Conservation (phyloP, 2,888 invertebrate genomes). For the Cabera pusaria region DNA sequence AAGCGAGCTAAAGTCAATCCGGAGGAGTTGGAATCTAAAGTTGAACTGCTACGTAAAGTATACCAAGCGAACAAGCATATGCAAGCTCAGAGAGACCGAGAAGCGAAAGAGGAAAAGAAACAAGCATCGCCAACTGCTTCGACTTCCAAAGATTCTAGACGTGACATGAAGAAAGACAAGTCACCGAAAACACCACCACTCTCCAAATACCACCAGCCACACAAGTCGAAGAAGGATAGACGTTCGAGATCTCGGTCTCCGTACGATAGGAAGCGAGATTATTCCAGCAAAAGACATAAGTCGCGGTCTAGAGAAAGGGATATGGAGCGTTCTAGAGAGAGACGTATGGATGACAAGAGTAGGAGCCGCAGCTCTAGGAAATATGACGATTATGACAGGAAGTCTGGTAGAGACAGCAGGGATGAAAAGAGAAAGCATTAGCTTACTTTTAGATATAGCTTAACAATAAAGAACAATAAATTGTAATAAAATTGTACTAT, state of each 20-base stretch:
- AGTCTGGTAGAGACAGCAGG: slow-evolving; percentile 64
- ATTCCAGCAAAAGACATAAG: slow-evolving; percentile 72
- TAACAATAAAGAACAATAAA: too few species aligned
- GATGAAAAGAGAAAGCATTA: slow-evolving; percentile 51
- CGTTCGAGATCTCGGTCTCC: slow-evolving; percentile 76
- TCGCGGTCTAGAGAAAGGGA: slow-evolving; percentile 75
- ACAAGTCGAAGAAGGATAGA: slow-evolving; percentile 72
- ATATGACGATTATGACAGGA: slow-evolving; percentile 77
- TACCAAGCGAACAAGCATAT: slow-evolving; percentile 76
- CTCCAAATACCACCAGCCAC: slow-evolving; percentile 69
- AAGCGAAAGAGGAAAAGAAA: slow-evolving; percentile 67
- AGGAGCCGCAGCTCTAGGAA: slow-evolving; percentile 63
- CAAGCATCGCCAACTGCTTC: slow-evolving; percentile 70
- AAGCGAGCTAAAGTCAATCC: slow-evolving; percentile 89
- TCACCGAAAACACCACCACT: slow-evolving; percentile 78
- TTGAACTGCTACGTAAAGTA: slow-evolving; percentile 63
- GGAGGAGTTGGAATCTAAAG: slow-evolving; percentile 71
- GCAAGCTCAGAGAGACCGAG: slow-evolving; percentile 66
- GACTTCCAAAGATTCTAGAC: slow-evolving; percentile 69
- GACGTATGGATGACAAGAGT: slow-evolving; percentile 66
- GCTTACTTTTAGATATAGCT: too few species aligned
- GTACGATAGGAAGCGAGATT: slow-evolving; percentile 75
- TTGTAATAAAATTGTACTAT: neutral
- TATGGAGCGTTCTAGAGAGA: slow-evolving; percentile 63
- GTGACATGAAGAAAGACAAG: slow-evolving; percentile 72